Conservation (phyloP, 2,797 vertebrate species). For the Tapera naevia region DNA sequence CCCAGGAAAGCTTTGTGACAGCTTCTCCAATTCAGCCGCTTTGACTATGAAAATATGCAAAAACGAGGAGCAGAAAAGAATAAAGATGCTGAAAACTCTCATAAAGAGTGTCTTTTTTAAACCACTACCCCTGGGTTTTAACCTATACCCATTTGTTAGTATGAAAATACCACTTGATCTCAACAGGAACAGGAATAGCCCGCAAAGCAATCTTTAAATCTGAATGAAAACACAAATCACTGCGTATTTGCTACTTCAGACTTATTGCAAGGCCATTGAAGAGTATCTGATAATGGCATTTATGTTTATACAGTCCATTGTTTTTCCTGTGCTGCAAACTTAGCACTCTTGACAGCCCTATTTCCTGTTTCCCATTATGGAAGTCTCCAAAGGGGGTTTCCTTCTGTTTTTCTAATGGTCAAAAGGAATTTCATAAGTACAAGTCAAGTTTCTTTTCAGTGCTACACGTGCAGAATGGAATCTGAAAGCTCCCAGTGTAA, state of each 20-base stretch:
- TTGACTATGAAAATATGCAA: slow-evolving; percentile 6
- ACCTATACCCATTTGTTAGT: slow-evolving; percentile 14
- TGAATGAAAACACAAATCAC: slow-evolving; percentile 54
- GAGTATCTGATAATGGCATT: slow-evolving; percentile 53
- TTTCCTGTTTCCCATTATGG: slow-evolving; percentile 61
- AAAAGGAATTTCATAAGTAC: slow-evolving; percentile 61
- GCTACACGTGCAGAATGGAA: slow-evolving; percentile 50
- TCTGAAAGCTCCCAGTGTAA: slow-evolving; percentile 49
- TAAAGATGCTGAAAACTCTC: slow-evolving; percentile 36
- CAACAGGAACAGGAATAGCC: neutral
- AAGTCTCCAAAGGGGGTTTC: slow-evolving; percentile 57
- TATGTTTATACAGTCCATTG: slow-evolving; percentile 55
- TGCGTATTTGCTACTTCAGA: slow-evolving; percentile 56
- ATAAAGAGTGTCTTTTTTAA: neutral
- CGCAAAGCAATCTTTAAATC: slow-evolving; percentile 50
- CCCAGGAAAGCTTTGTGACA: slow-evolving; percentile 22
- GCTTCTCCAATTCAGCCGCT: neutral
- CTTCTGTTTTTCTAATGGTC: slow-evolving; percentile 62
- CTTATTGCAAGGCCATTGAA: slow-evolving; percentile 35
- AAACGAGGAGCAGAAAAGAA: slow-evolving; percentile 27
- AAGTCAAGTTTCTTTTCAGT: slow-evolving; percentile 60
- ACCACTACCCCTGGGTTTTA: slow-evolving; percentile 27
- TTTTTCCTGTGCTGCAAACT: slow-evolving; percentile 59
- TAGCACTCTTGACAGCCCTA: slow-evolving; percentile 47
- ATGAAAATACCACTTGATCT: slow-evolving; percentile 40